These are phyloP conservation scores for Pogonocichla stellata DNA, from an alignment of 2,113 vertebrate species.

Conservation along the genomic window DNA sequence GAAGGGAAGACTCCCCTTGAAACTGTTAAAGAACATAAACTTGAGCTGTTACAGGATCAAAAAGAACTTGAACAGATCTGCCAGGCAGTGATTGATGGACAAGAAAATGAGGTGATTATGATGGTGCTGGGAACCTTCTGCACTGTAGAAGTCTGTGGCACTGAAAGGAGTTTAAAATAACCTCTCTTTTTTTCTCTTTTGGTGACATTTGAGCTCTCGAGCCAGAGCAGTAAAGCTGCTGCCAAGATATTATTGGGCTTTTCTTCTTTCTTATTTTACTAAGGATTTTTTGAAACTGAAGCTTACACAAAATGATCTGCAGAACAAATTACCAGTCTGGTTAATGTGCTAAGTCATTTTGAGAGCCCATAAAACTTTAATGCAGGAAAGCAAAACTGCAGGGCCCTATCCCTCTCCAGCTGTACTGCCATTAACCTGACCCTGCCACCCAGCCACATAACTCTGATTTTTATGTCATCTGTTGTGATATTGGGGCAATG, in stretches of 20 bases:
- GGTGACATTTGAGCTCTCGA: not conserved
- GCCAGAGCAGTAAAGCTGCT: not conserved
- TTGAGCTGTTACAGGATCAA: constrained; percentile 80
- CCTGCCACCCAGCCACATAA: not conserved
- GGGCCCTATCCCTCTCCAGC: not conserved
- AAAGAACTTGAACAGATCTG: constrained; percentile 84
- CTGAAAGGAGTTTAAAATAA: constrained; percentile 19
- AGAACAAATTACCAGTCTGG: constrained; percentile 30
- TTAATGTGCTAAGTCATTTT: constrained; percentile 16
- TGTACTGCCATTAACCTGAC: not conserved
- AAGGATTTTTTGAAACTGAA: not conserved
- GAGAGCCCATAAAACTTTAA: not conserved
- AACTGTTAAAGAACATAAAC: constrained; percentile 84
- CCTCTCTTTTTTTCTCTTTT: not conserved
- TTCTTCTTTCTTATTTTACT: constrained; percentile 21
- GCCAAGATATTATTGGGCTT: not conserved
- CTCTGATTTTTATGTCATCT: not conserved
- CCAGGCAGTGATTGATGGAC: constrained; percentile 79
- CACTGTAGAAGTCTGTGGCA: not conserved
- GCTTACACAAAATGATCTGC: not conserved
- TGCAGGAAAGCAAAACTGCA: not conserved
- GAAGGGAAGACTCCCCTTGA: constrained; percentile 78
- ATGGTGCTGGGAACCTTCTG: constrained; percentile 16
- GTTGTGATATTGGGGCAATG: not conserved
- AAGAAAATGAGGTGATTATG: constrained; percentile 82